Conservation (phyloP, 2,797 vertebrate genomes). For the Mormyrops attenuatus region DNA sequence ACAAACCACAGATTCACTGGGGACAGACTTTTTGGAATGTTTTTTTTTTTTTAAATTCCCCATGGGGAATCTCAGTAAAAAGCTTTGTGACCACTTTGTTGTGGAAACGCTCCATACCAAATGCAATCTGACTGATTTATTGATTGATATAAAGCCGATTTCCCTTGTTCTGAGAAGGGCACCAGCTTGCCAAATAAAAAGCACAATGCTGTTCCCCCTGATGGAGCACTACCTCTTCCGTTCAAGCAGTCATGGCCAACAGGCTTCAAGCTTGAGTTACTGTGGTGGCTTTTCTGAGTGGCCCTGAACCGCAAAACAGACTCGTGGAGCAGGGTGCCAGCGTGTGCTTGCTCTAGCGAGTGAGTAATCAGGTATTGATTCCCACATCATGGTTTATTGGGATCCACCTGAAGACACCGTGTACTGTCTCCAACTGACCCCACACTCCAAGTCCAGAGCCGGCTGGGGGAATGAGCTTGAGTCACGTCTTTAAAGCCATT, state of each 20-base stretch:
- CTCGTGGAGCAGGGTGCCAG: neutral
- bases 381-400: conserved; percentile 40
- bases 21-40: neutral
- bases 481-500: conserved; percentile 44
- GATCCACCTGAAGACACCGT: conserved; percentile 43
- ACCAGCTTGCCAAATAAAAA: neutral
- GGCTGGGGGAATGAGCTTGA: conserved; percentile 42
- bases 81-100: neutral
- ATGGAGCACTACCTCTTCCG: neutral
- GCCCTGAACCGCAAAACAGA: neutral
- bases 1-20: neutral
- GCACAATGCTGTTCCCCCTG: neutral
- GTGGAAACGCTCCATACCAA: neutral
- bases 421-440: conserved; percentile 25
- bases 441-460: neutral
- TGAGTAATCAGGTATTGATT: conserved; percentile 57
- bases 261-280: neutral
- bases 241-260: neutral
- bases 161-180: neutral
- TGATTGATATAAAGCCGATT: neutral
- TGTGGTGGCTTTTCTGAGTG: neutral
- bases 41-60: neutral
- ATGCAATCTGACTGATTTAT: conserved; percentile 16
- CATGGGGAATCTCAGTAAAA: neutral
- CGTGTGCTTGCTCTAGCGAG: conserved; percentile 22